Base-by-base conservation (phyloP, 2,797 vertebrate species). In the Hydrocynus forskahlii region DNA sequence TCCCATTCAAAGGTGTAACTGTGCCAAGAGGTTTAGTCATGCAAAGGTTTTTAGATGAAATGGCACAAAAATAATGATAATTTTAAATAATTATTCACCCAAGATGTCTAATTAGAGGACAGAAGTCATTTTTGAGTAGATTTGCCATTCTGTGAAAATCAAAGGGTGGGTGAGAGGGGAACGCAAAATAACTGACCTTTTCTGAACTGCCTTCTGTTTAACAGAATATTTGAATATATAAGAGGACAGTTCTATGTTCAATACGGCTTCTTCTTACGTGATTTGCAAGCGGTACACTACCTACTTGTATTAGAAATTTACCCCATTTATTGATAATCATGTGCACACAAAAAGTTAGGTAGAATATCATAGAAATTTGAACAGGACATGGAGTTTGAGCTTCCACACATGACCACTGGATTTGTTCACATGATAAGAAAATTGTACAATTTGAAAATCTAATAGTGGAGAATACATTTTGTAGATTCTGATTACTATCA, bases 41-140 rank as follows among this genome's bases (percentile, higher is more conserved):
- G n/a, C 77, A 55, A 72, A 63, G 74, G 64, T 70, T 79, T 74
- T 80, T 54, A 77, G 17, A 16, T 78, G 77, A 71, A 74, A 71
- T 79, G 79, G 73, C 45, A 86, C 35, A 17, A 79, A 79, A 69
- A 73, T 78, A 81, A 83, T 83, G 70, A 81, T 72, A 81, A 78
- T 35, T 35, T 35, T 35, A 35, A 35, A 35, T 35, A 35, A 35
- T 35, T 45, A 45, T 45, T 1, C 1, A 12, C 68, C 54, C 73
- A 78, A 66, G 79, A 40, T 73, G 59, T 73, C 43, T 79, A 79
- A 81, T 79, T 81, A 77, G 59, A 66, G 21, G 76, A 68, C 81
- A 76, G 64, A 83, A 63, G 12, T 62, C 25, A 52, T 79, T 79
- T 75, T 66, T 79, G 66, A 29, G 60, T 66, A 63, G 29, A 79